A percentile compares a stretch with the other conserved stretches of the same genome.
Conservation (phyloP, 1,140 invertebrate species). For the Drosophila carrolli region DNA sequence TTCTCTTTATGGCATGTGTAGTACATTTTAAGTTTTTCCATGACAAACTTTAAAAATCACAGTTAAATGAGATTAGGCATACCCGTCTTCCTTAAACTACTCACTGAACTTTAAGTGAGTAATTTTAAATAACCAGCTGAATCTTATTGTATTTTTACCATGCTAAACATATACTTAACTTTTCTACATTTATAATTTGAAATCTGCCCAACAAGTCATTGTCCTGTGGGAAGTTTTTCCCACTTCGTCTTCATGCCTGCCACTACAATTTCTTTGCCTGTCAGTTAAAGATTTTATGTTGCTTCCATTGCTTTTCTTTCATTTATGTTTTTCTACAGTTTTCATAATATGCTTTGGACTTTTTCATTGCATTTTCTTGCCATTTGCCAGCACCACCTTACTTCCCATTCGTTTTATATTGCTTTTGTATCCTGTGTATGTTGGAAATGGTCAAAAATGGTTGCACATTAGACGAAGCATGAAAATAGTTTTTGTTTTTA, state of each 20-base stretch:
- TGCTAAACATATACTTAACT: neutral
- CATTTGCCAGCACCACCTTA: neutral
- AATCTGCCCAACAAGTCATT: slow-evolving; percentile 9
- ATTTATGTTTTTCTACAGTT: slow-evolving; percentile 32
- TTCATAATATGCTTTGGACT: slow-evolving; percentile 37
- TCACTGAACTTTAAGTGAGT: too few relatives aligned
- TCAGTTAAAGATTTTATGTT: slow-evolving; percentile 31
- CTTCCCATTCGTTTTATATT: slow-evolving; percentile 5
- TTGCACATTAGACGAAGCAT: slow-evolving; percentile 60
- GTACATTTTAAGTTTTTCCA: too few relatives aligned
- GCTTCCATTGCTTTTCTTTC: slow-evolving; percentile 12
- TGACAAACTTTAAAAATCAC: too few relatives aligned
- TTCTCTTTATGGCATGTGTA: too few relatives aligned
- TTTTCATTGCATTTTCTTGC: slow-evolving; percentile 33
- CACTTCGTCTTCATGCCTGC: neutral
- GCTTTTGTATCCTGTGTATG: slow-evolving; percentile 6
- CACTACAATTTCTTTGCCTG: slow-evolving; percentile 26
- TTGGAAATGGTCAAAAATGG: slow-evolving; percentile 50
- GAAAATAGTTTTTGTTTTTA: slow-evolving; percentile 56
- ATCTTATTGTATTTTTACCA: neutral
- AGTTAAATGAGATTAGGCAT: too few relatives aligned
- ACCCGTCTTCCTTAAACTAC: too few relatives aligned
- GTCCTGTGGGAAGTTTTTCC: slow-evolving; percentile 14
- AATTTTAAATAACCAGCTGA: neutral
- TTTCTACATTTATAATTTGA: neutral